Evolutionary conservation across 2,797 vertebrate species (phyloP), one percentile per base, ranked within the genome.

Genomic region (Sphaeramia orbicularis): DNA sequence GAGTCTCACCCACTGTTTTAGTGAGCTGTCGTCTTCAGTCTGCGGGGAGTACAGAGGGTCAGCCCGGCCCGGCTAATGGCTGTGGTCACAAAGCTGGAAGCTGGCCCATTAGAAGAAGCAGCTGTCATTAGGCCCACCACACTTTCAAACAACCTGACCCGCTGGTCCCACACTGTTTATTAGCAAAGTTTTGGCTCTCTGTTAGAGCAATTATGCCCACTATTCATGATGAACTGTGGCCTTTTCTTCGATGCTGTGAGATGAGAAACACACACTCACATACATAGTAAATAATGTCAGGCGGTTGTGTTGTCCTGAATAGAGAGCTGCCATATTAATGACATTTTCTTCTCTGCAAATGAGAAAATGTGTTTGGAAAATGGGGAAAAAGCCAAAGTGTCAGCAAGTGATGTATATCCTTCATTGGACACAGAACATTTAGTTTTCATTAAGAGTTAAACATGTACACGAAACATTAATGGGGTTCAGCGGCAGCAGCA

Each of bases 401-500:
- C 90, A 83, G 87, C 88, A 91, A 88, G 88, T 97, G 96, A 99
- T 96, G 93, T 65, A 96, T 96, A 95, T 92, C 95, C 94, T 95
- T 96, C 95, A 96, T 96, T 95, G 96, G 96, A 97, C 95, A 97
- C 96, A 96, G 94, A 96, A 97, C 97, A 97, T 99, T 99, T 97
- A 95, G 95, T 96, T 99, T 99, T 97, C 96, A 98, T 99, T 98
- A 99, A 96, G 91, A 96, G 85, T 96, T 97, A 97, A 97, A 96
- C 94, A 96, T 88, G 91, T 95, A 98, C 96, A 97, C 92, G 95
- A 95, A 94, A 94, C 95, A 96, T 97, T 94, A 94, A 92, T 80
- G 76, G 84, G 95, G 96, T 97, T 97, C 96, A 95, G 92, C 51
- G 24, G 79, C 80, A 59, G 91, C 92, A 71, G 10, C 92, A 85